Evolutionary conservation across 2,113 vertebrate genomes (phyloP).

Genomic region (Phaethon lepturus): DNA sequence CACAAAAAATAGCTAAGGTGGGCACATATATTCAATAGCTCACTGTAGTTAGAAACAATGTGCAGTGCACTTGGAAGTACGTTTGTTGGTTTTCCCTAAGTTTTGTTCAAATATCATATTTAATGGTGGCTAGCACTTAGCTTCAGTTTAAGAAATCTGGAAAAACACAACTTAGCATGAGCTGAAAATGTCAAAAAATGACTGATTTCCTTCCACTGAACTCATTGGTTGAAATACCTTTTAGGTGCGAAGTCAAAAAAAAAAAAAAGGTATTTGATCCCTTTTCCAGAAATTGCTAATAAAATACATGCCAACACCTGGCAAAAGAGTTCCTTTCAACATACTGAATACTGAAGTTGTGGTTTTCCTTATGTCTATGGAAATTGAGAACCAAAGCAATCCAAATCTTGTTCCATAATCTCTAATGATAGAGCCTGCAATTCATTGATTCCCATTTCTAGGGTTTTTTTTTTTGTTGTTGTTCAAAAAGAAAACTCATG

Average conservation of each 20-base stretch:
- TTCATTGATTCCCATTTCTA: background rate
- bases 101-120: background rate
- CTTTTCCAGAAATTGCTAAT: background rate
- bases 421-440: background rate
- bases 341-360: background rate
- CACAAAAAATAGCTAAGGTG: background rate
- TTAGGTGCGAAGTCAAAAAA: background rate
- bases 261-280: background rate
- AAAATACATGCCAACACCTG: background rate
- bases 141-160: background rate
- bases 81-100: background rate
- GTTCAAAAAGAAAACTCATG: background rate
- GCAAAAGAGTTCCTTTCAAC: background rate
- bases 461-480: background rate
- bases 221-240: background rate
- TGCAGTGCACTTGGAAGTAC: background rate
- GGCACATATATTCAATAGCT: background rate
- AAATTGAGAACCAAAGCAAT: background rate
- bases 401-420: background rate
- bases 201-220: background rate
- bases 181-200: background rate
- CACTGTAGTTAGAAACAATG: background rate
- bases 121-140: background rate
- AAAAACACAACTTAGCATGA: background rate
- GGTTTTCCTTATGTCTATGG: background rate